Conservation (phyloP, 2,113 vertebrate species). For the Brienomyrus brachyistius region DNA sequence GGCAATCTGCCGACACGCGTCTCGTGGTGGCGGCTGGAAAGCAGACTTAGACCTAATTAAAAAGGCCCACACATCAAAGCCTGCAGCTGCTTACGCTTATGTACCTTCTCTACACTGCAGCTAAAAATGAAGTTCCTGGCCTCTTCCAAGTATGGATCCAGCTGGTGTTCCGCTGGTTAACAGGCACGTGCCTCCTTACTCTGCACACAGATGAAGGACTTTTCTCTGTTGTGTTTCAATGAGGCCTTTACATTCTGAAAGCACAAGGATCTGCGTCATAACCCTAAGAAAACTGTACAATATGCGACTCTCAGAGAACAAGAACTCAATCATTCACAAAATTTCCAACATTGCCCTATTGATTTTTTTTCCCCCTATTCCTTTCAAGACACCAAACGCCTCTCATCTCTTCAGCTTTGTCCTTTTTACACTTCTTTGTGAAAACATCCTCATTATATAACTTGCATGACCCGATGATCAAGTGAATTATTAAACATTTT, state of each 20-base stretch:
- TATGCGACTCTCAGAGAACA: background rate
- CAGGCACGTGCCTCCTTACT: background rate
- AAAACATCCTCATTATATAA: conserved; percentile 38
- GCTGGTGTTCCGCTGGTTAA: background rate
- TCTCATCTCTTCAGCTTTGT: conserved; percentile 22
- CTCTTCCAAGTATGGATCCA: background rate
- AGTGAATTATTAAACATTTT: conserved; percentile 49
- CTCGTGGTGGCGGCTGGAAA: background rate
- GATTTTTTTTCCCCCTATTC: conserved; percentile 22
- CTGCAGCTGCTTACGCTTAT: background rate
- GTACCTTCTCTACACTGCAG: background rate
- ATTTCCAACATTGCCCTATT: conserved; percentile 22
- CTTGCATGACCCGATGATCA: conserved; percentile 32
- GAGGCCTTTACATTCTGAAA: conserved; percentile 38
- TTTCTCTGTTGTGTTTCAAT: conserved; percentile 6
- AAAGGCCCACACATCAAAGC: background rate
- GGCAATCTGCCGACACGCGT: background rate
- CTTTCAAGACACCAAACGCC: background rate
- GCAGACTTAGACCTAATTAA: background rate
- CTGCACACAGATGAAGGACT: background rate
- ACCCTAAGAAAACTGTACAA: background rate
- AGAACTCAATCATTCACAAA: background rate
- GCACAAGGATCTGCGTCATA: conserved; percentile 27
- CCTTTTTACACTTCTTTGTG: conserved; percentile 38
- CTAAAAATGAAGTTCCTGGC: background rate